Evolutionary conservation across 1,140 invertebrate species (phyloP).

Genomic region (Augochlora pura): DNA sequence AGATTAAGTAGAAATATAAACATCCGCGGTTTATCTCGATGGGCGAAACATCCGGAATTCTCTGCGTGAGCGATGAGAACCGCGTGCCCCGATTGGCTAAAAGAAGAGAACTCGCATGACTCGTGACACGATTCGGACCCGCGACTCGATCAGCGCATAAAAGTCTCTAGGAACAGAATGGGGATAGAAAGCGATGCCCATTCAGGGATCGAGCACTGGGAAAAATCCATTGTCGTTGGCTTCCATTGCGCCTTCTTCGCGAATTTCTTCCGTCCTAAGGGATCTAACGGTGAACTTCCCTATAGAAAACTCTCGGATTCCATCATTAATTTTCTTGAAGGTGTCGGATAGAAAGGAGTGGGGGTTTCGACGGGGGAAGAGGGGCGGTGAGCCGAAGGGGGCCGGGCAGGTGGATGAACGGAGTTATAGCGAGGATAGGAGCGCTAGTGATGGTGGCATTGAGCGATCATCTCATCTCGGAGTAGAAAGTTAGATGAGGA

Average conservation of each 20-base stretch:
- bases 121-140: background rate
- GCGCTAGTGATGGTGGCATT: slow-evolving; percentile 70
- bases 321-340: slow-evolving; percentile 72
- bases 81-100: background rate
- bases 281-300: slow-evolving; percentile 62
- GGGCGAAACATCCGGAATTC: background rate
- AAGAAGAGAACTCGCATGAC: background rate
- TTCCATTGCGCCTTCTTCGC: slow-evolving; percentile 27
- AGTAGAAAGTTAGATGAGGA: slow-evolving; percentile 79
- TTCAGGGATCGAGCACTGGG: slow-evolving; percentile 39
- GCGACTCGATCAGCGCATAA: background rate
- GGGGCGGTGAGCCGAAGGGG: background rate
- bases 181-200: slow-evolving; percentile 32
- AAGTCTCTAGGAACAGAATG: background rate
- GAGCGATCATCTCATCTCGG: slow-evolving; percentile 79
- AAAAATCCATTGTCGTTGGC: slow-evolving; percentile 54
- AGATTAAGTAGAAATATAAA: background rate
- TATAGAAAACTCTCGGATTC: slow-evolving; percentile 72
- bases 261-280: slow-evolving; percentile 52
- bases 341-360: slow-evolving; percentile 2
- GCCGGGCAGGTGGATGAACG: slow-evolving; percentile 30
- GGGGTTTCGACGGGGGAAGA: background rate
- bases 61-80: background rate
- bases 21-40: background rate
- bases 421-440: slow-evolving; percentile 58